Base-by-base conservation (phyloP, 2,888 invertebrate species). In the Odontomyia ornata region DNA sequence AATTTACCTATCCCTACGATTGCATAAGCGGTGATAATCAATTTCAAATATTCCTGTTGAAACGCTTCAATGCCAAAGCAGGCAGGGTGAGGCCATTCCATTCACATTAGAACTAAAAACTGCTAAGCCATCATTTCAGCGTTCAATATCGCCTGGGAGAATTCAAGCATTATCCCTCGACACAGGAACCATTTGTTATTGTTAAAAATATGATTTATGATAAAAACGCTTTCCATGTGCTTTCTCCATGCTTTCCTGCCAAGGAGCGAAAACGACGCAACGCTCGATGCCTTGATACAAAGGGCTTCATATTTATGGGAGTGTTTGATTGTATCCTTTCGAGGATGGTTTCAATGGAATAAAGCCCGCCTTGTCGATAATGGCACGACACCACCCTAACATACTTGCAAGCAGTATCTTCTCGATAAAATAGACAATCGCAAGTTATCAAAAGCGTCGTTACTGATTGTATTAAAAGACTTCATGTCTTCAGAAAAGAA, bases 201-300 rank as follows among this genome's bases (percentile, higher is more conserved):
- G 77, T 77, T 78, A 78, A 75, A 79, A 77, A 79, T 78, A 80
- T 80, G 80, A 80, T 80, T 79, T 79, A 80, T 80, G 79, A 47
- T 76, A 64, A 72, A 36, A 57, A 57, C 60, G 60, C 52, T 57
- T 57, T 57, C 43, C 60, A 57, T 73, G 36, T 21, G 43, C 43
- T 73, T 76, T 73, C 69, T 62, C 65, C 76, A 47, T 27, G 52
- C 76, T 52, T 64, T 52, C 30, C 47, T 69, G 23, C 56, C 7
- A 30, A 75, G 23, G 47, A 64, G 73, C 28, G 64, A 62, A 77
- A 73, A 57, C 52, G 75, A 65, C 73, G 77, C 77, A 76, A 76
- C 76, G 77, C 69, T 73, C 76, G 67, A 79, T 79, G 77, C 79
- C 79, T 79, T 67, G 73, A 52, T 76, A 79, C 76, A 79, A 79